phyloP scores from a whole-genome alignment of 2,113 vertebrate genomes.

The Brevimyrus niger region DNA sequence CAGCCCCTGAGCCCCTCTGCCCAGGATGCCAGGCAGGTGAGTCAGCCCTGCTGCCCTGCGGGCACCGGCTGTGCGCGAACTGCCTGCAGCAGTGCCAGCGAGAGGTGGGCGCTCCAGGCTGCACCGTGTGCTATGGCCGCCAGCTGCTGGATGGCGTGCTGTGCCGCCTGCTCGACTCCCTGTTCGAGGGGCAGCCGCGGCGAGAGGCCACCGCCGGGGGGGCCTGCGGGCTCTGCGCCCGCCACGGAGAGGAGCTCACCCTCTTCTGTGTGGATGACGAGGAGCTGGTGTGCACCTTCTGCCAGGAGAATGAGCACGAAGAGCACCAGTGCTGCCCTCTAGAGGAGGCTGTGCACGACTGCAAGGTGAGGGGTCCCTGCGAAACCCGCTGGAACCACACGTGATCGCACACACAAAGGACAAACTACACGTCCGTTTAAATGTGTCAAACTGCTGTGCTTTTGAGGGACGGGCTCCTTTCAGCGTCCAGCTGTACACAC shows the following conservation, averaged over 20 bases:
- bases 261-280: conserved; percentile 43
- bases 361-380: conserved; percentile 35
- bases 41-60: conserved; percentile 36
- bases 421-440: not conserved
- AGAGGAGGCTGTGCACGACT: conserved; percentile 37
- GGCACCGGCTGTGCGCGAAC: conserved; percentile 40
- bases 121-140: conserved; percentile 41
- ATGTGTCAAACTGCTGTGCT: not conserved
- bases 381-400: conserved; percentile 22
- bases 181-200: conserved; percentile 39
- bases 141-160: conserved; percentile 38
- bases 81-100: conserved; percentile 36
- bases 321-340: conserved; percentile 33
- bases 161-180: conserved; percentile 32
- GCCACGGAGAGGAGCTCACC: conserved; percentile 29
- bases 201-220: not conserved
- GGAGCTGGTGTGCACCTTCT: conserved; percentile 36
- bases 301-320: conserved; percentile 35
- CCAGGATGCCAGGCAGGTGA: conserved; percentile 35
- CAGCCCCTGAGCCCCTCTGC: conserved; percentile 18
- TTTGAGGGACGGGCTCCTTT: not conserved
- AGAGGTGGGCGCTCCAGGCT: conserved; percentile 36
- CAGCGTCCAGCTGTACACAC: not conserved
- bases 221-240: conserved; percentile 18
- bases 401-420: conserved; percentile 6